Conservation (phyloP, 2,797 vertebrate genomes). For the Remorina albescens region DNA sequence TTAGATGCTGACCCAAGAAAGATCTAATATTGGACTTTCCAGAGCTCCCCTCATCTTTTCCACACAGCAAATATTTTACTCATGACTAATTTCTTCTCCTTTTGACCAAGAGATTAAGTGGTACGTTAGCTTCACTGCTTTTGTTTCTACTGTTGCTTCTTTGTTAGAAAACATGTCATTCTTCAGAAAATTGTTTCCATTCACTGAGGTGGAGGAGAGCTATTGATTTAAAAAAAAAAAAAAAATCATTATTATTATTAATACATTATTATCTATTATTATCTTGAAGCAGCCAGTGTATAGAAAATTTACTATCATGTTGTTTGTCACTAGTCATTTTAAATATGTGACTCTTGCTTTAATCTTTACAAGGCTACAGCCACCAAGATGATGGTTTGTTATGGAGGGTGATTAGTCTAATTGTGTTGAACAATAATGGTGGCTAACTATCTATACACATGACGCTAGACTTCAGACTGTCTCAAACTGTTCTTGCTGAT, state of each 20-base stretch:
- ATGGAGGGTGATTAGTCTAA: background rate
- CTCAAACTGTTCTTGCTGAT: background rate
- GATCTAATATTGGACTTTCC: background rate
- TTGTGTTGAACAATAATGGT: background rate
- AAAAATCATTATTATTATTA: too few relatives aligned
- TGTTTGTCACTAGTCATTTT: background rate
- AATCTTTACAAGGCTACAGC: background rate
- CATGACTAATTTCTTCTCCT: background rate
- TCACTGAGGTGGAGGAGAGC: background rate
- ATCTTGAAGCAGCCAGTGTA: background rate
- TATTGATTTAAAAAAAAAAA: too few relatives aligned
- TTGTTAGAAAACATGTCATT: background rate
- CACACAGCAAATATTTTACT: background rate
- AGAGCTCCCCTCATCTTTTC: background rate
- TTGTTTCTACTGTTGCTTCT: background rate
- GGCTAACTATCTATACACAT: background rate
- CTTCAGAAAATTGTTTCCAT: background rate
- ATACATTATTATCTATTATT: too few relatives aligned
- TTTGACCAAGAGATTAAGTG: background rate
- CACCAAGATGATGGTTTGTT: background rate
- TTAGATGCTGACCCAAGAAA: background rate
- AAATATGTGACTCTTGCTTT: background rate
- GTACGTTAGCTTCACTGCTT: background rate
- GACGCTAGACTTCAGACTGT: background rate
- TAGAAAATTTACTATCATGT: background rate